Evolutionary conservation across 2,113 vertebrate species (phyloP), one percentile per base, ranked within the genome.

Genomic region (Percina caprodes): DNA sequence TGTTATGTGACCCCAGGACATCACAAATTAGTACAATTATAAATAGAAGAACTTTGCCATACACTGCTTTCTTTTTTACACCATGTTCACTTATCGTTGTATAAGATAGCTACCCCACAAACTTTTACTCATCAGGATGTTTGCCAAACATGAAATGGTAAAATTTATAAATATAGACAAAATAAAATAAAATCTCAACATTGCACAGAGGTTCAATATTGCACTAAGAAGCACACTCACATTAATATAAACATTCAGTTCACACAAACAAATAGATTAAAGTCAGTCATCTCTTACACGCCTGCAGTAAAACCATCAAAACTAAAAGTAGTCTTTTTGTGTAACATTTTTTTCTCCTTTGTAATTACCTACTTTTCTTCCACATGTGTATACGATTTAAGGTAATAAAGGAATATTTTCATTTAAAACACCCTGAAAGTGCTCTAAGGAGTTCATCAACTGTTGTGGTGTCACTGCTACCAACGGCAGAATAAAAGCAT

Each of bases 191-290:
- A 85, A 66, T 70, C 70, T 73, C 84, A 84, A 82, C 88, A 84
- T 88, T 90, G 88, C 86, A 90, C 83, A 63, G 24, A 83, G 70
- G 70, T 83, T 80, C 60, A 79, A 87, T 91, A 89, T 90, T 91
- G 84, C 91, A 86, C 81, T 13, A 85, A 86, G 45, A 89, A 88
- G 72, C 82, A 88, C 86, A 21, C 79, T 80, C 82, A 91, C 80
- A 56, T 77, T 46, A 58, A 83, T 82, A 78, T 52, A 80, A 86
- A 85, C 84, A 87, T 88, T 90, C 83, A 85, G 48, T 74, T 89
- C 78, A 89, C 62, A 89, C 74, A 79, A 76, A 58, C 30, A 56
- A 49, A 79, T 71, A 8, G 45, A 70, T 85, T 62, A 77, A 72
- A 75, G 42, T 80, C 58, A 59, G 60, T 60, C 69, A 70, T 18